Evolutionary conservation across 2,797 vertebrate species (phyloP).

Genomic region (Scolopax rusticola): DNA sequence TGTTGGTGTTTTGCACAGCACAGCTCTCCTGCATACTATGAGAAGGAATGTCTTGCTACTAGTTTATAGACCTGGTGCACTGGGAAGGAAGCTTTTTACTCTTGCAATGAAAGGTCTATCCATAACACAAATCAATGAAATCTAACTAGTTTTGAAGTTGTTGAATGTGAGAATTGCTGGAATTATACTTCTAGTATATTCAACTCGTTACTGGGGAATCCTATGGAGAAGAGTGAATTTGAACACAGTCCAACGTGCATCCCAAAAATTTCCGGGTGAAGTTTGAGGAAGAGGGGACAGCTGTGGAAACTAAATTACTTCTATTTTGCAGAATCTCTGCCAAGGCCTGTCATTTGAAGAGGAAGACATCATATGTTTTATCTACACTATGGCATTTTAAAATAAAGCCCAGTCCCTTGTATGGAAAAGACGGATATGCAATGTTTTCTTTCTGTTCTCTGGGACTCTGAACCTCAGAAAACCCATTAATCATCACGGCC

Average conservation of each 20-base stretch:
- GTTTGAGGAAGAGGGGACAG: neutral
- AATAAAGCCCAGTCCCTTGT: neutral
- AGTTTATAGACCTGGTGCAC: neutral
- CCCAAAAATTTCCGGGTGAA: neutral
- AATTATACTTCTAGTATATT: neutral
- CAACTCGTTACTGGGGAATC: neutral
- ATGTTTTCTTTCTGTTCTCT: neutral
- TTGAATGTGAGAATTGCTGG: neutral
- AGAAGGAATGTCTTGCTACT: neutral
- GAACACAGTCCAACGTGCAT: rapidly evolving
- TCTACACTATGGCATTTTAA: neutral
- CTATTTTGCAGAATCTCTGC: neutral
- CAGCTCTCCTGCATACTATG: neutral
- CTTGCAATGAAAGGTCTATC: neutral
- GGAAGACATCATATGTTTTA: neutral
- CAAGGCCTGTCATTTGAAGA: neutral
- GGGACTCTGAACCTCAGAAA: neutral
- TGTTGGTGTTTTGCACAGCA: neutral
- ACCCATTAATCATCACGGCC: neutral
- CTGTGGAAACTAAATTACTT: neutral
- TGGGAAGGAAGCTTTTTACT: neutral
- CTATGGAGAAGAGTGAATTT: neutral
- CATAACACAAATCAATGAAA: neutral
- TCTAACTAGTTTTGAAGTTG: neutral
- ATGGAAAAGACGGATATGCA: neutral